These are phyloP conservation scores for Anhinga anhinga DNA, from an alignment of 2,113 vertebrate species.

Conservation along the genomic window DNA sequence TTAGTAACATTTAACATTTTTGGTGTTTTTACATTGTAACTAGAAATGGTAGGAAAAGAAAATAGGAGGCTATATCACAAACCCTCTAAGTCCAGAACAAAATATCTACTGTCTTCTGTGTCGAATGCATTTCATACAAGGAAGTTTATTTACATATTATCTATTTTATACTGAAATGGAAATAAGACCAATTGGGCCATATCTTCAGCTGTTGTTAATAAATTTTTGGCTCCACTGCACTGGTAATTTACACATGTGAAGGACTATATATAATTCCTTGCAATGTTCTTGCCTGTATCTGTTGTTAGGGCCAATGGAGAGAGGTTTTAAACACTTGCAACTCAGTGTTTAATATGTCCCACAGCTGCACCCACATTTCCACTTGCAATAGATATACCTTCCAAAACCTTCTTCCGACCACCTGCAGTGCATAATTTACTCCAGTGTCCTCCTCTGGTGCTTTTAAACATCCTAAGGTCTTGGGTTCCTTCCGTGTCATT, in stretches of 20 bases:
- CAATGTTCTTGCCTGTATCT: not conserved
- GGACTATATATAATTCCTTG: not conserved
- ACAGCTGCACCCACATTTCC: not conserved
- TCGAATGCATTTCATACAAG: not conserved
- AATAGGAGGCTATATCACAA: not conserved
- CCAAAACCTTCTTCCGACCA: not conserved
- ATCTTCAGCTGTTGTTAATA: not conserved
- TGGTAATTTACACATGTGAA: not conserved
- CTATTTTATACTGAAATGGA: not conserved
- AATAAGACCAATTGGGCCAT: not conserved
- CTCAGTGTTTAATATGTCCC: not conserved
- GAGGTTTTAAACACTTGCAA: not conserved
- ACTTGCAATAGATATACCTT: not conserved
- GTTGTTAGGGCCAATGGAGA: not conserved
- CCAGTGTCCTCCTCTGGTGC: not conserved
- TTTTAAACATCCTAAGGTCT: not conserved
- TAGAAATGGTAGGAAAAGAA: not conserved
- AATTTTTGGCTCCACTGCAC: not conserved
- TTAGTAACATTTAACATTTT: not conserved
- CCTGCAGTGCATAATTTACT: not conserved
- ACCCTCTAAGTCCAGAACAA: not conserved
- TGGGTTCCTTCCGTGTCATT: not conserved
- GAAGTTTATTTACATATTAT: not conserved
- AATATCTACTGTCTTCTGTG: not conserved
- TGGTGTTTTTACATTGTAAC: not conserved